These are phyloP conservation scores for Tenthredo distinguenda DNA, from an alignment of 2,888 invertebrate genomes.

Conservation along the genomic window DNA sequence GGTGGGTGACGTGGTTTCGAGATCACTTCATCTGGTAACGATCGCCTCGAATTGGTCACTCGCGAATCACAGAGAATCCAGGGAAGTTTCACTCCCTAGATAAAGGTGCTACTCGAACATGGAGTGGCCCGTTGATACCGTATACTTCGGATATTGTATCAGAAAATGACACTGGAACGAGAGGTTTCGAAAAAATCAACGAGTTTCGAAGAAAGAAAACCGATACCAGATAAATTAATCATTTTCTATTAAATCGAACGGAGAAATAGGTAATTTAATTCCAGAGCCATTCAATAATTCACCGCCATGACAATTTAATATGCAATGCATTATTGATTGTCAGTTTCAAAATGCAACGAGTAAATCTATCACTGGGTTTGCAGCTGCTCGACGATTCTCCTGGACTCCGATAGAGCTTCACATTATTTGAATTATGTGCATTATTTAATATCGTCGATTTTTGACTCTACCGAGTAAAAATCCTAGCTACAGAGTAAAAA, in stretches of 20 bases:
- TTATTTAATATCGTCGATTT: not conserved
- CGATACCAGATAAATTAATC: not conserved
- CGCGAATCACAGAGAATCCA: constrained; percentile 18
- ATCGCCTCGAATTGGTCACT: constrained; percentile 12
- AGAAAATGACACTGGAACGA: not conserved
- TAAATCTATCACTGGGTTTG: not conserved
- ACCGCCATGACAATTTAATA: not conserved
- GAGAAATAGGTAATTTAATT: not conserved
- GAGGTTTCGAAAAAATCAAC: not conserved
- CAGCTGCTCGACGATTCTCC: not conserved
- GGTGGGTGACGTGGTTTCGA: constrained; percentile 36
- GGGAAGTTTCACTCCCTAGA: not conserved
- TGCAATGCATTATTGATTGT: not conserved
- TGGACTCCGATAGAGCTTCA: not conserved
- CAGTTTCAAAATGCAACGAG: constrained; percentile 5
- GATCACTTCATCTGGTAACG: constrained; percentile 29
- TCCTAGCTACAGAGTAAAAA: not conserved
- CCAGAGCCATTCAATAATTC: not conserved
- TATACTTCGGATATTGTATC: constrained; percentile 3
- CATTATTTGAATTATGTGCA: not conserved
- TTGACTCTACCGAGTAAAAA: not conserved
- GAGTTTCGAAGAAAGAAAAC: not conserved
- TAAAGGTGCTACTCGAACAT: not conserved
- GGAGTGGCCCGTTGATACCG: constrained; percentile 1
- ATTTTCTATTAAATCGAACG: not conserved